phyloP scores from a whole-genome alignment of 2,888 invertebrate species.

The Diabrotica balteata region DNA sequence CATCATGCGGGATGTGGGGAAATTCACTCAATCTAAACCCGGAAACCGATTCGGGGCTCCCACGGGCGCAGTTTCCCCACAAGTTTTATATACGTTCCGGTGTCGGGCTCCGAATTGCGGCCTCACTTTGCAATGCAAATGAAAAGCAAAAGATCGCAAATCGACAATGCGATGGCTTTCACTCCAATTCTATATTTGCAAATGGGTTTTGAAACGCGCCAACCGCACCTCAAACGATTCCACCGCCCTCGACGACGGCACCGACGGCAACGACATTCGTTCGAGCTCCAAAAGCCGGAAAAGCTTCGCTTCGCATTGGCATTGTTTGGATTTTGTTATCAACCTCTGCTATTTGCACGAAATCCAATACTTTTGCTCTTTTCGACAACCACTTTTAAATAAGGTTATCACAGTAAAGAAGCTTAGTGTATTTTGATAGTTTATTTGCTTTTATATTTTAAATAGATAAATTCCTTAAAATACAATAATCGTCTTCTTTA shows the following conservation, averaged over 20 bases:
- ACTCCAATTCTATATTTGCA: conserved; percentile 56
- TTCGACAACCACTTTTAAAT: too few relatives aligned
- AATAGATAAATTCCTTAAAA: too few relatives aligned
- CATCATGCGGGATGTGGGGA: conserved; percentile 57
- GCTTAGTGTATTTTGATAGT: not conserved
- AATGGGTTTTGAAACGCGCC: conserved; percentile 54
- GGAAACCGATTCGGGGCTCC: conserved; percentile 60
- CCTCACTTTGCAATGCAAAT: conserved; percentile 61
- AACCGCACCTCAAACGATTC: conserved; percentile 30
- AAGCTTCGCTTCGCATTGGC: conserved; percentile 1
- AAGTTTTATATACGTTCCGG: conserved; percentile 58
- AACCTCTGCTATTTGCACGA: not conserved
- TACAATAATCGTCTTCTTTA: too few relatives aligned
- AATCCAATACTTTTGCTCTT: too few relatives aligned
- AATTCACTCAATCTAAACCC: conserved; percentile 62
- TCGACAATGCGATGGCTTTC: conserved; percentile 59
- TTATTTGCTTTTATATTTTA: not conserved
- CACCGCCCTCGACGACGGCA: conserved; percentile 28
- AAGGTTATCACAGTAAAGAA: too few relatives aligned
- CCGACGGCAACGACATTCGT: conserved; percentile 35
- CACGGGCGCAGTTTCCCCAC: conserved; percentile 57
- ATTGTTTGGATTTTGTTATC: not conserved
- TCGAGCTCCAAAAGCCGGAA: conserved; percentile 7
- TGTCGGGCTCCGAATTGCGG: conserved; percentile 57
- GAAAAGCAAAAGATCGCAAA: conserved; percentile 61